Evolutionary conservation across 2,888 invertebrate species (phyloP).

Genomic region (Liodrosophila aerea): DNA sequence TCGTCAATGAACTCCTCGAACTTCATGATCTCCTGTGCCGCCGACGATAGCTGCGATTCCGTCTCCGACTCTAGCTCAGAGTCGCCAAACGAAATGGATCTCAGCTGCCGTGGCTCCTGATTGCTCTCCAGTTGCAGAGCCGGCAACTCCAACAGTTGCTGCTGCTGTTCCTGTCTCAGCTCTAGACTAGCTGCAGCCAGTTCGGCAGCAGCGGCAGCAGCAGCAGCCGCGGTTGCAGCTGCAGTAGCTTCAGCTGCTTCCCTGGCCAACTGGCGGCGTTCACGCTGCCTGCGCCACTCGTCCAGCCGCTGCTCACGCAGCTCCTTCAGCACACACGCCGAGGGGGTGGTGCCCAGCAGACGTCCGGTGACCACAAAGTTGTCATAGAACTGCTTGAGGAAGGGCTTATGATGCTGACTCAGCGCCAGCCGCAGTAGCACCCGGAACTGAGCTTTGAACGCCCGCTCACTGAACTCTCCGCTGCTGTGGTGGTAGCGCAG

Average conservation of each 20-base stretch:
- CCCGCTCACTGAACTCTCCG: constrained; percentile 80
- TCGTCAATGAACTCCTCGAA: constrained; percentile 80
- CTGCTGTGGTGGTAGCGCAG: constrained; percentile 79
- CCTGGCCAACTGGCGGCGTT: constrained; percentile 53
- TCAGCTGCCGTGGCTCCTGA: constrained; percentile 43
- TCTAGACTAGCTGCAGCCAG: too few species aligned
- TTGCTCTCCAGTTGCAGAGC: constrained; percentile 34
- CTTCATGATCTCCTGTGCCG: constrained; percentile 79
- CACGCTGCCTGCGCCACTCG: constrained; percentile 71
- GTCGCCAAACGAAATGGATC: constrained; percentile 71
- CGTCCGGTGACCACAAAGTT: constrained; percentile 79
- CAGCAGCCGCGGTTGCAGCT: constrained; percentile 17
- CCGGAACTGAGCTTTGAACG: constrained; percentile 81
- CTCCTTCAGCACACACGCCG: constrained; percentile 71
- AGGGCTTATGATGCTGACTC: constrained; percentile 80
- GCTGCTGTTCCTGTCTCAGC: constrained; percentile 12
- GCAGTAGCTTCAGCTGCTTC: constrained; percentile 25
- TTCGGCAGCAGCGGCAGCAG: constrained; percentile 3
- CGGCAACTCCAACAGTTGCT: constrained; percentile 2
- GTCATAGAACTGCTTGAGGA: constrained; percentile 80
- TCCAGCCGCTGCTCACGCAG: constrained; percentile 68
- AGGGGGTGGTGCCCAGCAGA: constrained; percentile 78
- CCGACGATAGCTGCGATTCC: constrained; percentile 77
- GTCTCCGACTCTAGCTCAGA: constrained; percentile 79
- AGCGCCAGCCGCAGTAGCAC: constrained; percentile 78